Conservation (phyloP, 2,888 invertebrate species). For the Apamea sordens region DNA sequence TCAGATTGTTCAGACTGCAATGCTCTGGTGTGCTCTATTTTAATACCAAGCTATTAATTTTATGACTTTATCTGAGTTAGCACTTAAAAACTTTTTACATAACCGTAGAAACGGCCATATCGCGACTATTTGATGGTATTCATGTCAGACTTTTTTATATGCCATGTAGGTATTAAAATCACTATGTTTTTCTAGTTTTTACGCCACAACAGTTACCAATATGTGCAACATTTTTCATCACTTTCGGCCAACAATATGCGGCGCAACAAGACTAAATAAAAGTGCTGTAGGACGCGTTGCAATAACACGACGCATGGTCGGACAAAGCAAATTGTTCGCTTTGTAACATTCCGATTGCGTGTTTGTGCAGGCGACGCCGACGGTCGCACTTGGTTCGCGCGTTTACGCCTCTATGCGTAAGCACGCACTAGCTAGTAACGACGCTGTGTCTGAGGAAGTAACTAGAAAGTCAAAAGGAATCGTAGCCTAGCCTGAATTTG, state of each 20-base stretch:
- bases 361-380: constrained; percentile 60
- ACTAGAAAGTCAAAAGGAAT: neutral
- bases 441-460: neutral
- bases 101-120: neutral
- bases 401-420: constrained; percentile 37
- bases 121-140: neutral
- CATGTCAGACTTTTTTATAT: neutral
- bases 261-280: constrained; percentile 53
- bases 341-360: constrained; percentile 66
- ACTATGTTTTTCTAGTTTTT: neutral
- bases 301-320: constrained; percentile 56
- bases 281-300: constrained; percentile 52
- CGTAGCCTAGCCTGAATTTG: too few species aligned
- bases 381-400: constrained; percentile 34
- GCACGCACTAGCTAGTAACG: constrained; percentile 47
- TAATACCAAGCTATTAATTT: neutral
- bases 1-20: neutral
- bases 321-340: constrained; percentile 69
- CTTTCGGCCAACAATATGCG: constrained; percentile 26
- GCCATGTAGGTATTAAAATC: neutral
- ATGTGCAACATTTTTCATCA: constrained; percentile 43
- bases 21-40: neutral
- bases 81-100: neutral
- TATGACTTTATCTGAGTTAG: neutral
- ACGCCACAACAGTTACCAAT: constrained; percentile 3